Percentiles rank a stretch among this genome's conserved stretches.
Conservation (phyloP, 1,140 invertebrate species). For the Elysia chlorotica region DNA sequence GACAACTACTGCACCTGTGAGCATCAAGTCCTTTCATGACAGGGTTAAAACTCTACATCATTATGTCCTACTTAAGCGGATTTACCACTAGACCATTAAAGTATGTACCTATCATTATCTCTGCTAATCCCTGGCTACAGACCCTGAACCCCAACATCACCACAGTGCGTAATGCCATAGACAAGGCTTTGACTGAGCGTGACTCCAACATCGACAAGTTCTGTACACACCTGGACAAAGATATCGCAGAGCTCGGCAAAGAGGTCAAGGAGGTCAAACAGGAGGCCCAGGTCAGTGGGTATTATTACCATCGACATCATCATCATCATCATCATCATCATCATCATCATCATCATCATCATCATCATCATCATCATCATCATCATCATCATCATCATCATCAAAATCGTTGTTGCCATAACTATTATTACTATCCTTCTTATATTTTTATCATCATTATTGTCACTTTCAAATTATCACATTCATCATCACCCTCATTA, state of each 20-base stretch:
- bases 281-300: constrained; percentile 55
- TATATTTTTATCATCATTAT: no score
- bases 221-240: constrained; percentile 60
- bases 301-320: background rate
- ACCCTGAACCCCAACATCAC: constrained; percentile 60
- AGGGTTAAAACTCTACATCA: no score
- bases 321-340: background rate
- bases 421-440: no score
- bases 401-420: no score
- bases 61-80: no score
- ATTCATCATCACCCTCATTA: no score
- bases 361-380: background rate
- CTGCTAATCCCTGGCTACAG: constrained; percentile 38
- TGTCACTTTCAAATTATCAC: no score
- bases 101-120: no score
- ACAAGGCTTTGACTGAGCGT: constrained; percentile 61
- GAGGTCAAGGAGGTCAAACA: constrained; percentile 62
- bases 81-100: no score
- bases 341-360: background rate
- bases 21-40: background rate
- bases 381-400: background rate
- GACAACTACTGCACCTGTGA: background rate
- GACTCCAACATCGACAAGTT: constrained; percentile 62
- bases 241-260: constrained; percentile 60
- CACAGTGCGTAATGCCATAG: constrained; percentile 60